A percentile compares a stretch with the other conserved stretches of the same genome.
phyloP scores from a whole-genome alignment of 2,113 vertebrate genomes.

The Tenrec ecaudatus region DNA sequence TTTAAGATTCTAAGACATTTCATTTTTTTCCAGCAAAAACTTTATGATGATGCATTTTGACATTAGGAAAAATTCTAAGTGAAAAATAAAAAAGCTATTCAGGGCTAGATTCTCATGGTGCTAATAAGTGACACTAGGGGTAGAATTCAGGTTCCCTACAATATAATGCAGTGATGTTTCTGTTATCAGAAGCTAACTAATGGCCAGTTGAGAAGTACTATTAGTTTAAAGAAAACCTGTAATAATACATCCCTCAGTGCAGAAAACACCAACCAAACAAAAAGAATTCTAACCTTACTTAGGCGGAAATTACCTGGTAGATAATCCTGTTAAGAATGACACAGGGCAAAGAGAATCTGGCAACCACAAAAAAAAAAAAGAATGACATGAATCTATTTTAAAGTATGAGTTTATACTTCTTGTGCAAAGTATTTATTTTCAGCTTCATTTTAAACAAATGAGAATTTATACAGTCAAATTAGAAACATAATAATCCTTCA shows the following conservation, averaged over 20 bases:
- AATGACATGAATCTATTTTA: conserved; percentile 27
- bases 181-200: background rate
- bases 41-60: background rate
- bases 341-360: background rate
- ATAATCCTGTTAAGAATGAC: background rate
- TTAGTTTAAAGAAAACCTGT: conserved; percentile 5
- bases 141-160: conserved; percentile 14
- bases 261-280: background rate
- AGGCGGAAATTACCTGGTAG: conserved; percentile 9
- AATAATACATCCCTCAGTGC: background rate
- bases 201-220: background rate
- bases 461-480: conserved; percentile 50
- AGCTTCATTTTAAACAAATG: conserved; percentile 29
- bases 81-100: conserved; percentile 10
- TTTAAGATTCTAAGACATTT: conserved; percentile 37
- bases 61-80: conserved; percentile 42
- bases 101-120: background rate
- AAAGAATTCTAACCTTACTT: conserved; percentile 3
- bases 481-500: conserved; percentile 5
- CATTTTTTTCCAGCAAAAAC: conserved; percentile 52
- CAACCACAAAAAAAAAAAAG: background rate
- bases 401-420: conserved; percentile 22
- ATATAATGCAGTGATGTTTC: background rate
- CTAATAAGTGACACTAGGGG: background rate
- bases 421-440: background rate